Percentiles rank a stretch among this genome's conserved stretches.
Evolutionary conservation across 53 echinoderm and acorn worm species (phyloP).

Genomic region (Actinopyga echinites): DNA sequence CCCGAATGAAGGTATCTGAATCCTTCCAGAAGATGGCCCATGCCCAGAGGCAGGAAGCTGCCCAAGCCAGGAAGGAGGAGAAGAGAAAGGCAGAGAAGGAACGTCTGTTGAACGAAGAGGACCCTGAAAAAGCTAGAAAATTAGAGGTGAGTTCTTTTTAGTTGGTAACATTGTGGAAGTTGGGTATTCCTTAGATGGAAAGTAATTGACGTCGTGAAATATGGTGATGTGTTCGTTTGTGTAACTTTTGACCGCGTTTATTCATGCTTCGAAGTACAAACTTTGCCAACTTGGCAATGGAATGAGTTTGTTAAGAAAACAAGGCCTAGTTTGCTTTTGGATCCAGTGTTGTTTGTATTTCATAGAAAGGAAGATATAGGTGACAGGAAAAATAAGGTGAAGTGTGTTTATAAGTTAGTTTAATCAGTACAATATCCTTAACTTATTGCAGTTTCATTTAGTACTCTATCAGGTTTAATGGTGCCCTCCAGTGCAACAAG

Average conservation of each 20-base stretch:
- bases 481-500: too few relatives aligned
- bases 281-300: neutral
- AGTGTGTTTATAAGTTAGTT: too few relatives aligned
- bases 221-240: too few relatives aligned
- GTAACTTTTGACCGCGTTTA: too few relatives aligned
- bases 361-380: too few relatives aligned
- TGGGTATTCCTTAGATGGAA: neutral
- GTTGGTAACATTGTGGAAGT: neutral
- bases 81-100: constrained; percentile 93
- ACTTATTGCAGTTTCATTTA: too few relatives aligned
- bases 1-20: constrained; percentile 88
- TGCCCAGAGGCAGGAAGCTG: constrained; percentile 95
- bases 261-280: neutral
- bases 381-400: too few relatives aligned
- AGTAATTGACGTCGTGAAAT: neutral
- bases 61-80: constrained; percentile 87
- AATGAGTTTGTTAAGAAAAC: neutral
- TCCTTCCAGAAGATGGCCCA: constrained; percentile 94
- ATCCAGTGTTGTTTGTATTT: too few relatives aligned
- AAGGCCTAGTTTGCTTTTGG: neutral
- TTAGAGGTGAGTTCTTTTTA: constrained; percentile 67
- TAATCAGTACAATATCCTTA: too few relatives aligned
- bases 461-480: too few relatives aligned
- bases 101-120: constrained; percentile 96
- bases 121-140: constrained; percentile 93